Evolutionary conservation across 2,888 invertebrate species (phyloP).

Genomic region (Tetanocera ferruginea): DNA sequence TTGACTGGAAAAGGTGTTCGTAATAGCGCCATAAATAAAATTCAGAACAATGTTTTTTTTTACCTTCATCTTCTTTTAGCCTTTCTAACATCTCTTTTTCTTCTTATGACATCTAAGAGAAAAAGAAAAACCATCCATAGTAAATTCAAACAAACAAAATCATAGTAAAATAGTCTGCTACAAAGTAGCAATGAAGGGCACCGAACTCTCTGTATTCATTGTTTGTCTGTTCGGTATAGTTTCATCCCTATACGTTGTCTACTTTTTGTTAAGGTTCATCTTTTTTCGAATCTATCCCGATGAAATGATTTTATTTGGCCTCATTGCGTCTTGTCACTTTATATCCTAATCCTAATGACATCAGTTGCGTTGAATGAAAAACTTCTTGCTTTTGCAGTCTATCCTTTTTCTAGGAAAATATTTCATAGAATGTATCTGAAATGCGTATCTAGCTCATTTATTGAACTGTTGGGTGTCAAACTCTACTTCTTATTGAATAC

Average conservation of each 20-base stretch:
- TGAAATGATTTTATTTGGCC: neutral
- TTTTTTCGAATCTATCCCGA: slow-evolving; percentile 4
- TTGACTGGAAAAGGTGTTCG: slow-evolving; percentile 21
- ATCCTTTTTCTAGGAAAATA: too few species aligned
- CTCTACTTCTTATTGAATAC: too few species aligned
- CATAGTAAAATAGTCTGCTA: neutral
- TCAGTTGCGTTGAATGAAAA: slow-evolving; percentile 2
- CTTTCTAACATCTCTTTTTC: neutral
- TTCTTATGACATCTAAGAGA: slow-evolving; percentile 16
- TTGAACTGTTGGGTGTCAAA: too few species aligned
- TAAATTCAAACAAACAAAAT: neutral
- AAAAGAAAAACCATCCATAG: neutral
- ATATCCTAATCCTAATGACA: slow-evolving; percentile 16
- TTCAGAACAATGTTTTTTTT: slow-evolving; percentile 11
- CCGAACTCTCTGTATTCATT: neutral
- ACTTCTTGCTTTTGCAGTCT: neutral
- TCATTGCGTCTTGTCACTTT: slow-evolving; percentile 14
- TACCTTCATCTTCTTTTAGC: neutral
- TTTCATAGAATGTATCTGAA: too few species aligned
- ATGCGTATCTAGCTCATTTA: too few species aligned
- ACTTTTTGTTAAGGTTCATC: neutral
- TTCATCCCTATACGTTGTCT: neutral
- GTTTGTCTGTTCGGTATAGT: neutral
- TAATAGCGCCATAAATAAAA: slow-evolving; percentile 27
- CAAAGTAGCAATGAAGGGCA: neutral